Base-by-base conservation (phyloP, 92 coral and sea anemone genomes). In the Actinostola sp. region DNA sequence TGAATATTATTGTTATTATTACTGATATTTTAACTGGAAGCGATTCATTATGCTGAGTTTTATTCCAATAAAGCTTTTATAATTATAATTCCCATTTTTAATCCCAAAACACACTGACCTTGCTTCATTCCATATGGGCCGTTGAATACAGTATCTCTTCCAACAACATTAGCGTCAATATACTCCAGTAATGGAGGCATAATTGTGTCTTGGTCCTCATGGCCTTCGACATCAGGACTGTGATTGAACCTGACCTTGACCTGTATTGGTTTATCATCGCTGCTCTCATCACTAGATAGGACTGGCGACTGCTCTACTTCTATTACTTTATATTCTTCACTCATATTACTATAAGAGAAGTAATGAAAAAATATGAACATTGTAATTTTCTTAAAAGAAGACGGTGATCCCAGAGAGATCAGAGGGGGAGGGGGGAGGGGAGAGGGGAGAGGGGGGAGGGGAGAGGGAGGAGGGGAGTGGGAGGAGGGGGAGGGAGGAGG, bases 181-280 rank as follows among this genome's bases (percentile, higher is more conserved):
- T 80, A 85, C 15, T 89, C 95, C 80, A 89, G 32, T 7, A 82
- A 62, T 9, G 91, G 87, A 53, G 84, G 81, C 91, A 85, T 89
- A 32, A 68, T 68, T 7, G 50, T 36, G 31, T 68, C 61, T n/a
- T 68, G 81, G 54, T 75, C 75, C 1, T 67, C 87, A 14, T 58
- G 61, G 25, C 66, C 43, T 3, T 52, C 65, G 9, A 21, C 57
- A 24, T 67, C 24, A n/a, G n/a, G n/a, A n/a, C n/a, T n/a, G n/a
- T n/a, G 23, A 12, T 57, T 30, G 28, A 79, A 73, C 0, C 36
- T 39, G n/a, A 57, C 76, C 42, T 59, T 74, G 62, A 77, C 27
- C 45, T 67, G 27, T 0, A 68, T 68, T 31, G 74, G 74, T 24
- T 68, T 25, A 25, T 68, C 63, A 7, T 64, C 70, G 14, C 8